Conservation (phyloP, 2,888 invertebrate genomes). For the Gnatocerus cornutus region DNA sequence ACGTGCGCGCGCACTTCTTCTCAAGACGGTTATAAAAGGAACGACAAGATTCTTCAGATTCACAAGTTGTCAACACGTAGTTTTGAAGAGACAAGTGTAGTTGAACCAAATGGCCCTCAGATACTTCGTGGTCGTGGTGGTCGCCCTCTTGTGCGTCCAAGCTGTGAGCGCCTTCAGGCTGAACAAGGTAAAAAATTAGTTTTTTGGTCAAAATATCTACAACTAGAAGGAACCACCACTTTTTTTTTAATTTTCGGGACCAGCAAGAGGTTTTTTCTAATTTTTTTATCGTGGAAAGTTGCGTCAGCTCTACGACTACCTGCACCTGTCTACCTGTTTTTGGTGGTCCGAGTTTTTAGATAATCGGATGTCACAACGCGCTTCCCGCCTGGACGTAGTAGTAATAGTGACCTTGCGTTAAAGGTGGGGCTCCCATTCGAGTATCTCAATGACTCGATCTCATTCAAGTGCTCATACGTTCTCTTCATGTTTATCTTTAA, state of each 20-base stretch:
- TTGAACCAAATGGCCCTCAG: conserved; percentile 34
- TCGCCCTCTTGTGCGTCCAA: conserved; percentile 27
- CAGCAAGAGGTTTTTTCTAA: neutral
- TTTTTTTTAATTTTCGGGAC: too few relatives aligned
- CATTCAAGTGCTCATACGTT: conserved; percentile 31
- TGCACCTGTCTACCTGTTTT: conserved; percentile 14
- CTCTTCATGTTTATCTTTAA: conserved; percentile 24
- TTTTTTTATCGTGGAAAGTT: neutral
- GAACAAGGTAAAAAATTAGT: conserved; percentile 21
- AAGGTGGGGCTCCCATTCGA: conserved; percentile 47
- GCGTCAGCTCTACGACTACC: conserved; percentile 11
- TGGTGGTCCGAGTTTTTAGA: neutral
- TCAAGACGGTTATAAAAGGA: conserved; percentile 44
- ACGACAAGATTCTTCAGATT: conserved; percentile 46
- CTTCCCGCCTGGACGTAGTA: conserved; percentile 37
- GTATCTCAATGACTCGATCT: conserved; percentile 32
- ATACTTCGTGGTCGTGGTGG: conserved; percentile 26
- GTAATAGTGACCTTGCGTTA: conserved; percentile 50
- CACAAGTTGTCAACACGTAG: conserved; percentile 43
- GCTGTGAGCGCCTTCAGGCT: conserved; percentile 30
- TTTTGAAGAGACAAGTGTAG: conserved; percentile 16
- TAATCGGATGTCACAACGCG: conserved; percentile 4
- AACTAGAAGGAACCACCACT: too few relatives aligned
- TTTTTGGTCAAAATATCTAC: neutral
- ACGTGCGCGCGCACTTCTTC: conserved; percentile 46